Percentiles rank a stretch among this genome's conserved stretches.
Evolutionary conservation across 2,888 invertebrate species (phyloP).

Genomic region (Agonopterix alstromeriana): DNA sequence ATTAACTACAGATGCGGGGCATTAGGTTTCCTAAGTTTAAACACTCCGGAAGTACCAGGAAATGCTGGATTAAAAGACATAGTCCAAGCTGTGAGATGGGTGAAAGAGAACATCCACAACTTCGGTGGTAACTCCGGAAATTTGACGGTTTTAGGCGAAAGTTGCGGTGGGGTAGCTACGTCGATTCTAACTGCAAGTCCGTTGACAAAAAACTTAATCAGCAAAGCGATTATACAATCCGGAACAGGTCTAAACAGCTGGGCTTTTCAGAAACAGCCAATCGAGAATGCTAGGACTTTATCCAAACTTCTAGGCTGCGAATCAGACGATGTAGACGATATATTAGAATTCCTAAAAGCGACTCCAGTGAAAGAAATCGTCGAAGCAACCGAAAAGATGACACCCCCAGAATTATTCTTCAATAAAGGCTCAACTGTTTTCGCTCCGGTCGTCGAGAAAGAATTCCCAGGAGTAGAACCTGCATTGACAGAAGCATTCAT

Average conservation of each 20-base stretch:
- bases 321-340: slow-evolving; percentile 42
- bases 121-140: slow-evolving; percentile 64
- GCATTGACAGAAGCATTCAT: slow-evolving; percentile 49
- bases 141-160: slow-evolving; percentile 59
- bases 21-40: slow-evolving; percentile 57
- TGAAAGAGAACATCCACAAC: slow-evolving; percentile 55
- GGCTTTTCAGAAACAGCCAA: slow-evolving; percentile 41
- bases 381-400: slow-evolving; percentile 33
- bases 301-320: slow-evolving; percentile 51
- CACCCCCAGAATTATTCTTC: slow-evolving; percentile 13
- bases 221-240: slow-evolving; percentile 57
- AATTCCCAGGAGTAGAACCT: slow-evolving; percentile 53
- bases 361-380: slow-evolving; percentile 54
- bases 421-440: slow-evolving; percentile 24
- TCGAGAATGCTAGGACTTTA: slow-evolving; percentile 45
- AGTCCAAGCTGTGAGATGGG: slow-evolving; percentile 55
- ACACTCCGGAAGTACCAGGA: slow-evolving; percentile 64
- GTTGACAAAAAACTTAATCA: slow-evolving; percentile 45
- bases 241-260: slow-evolving; percentile 40
- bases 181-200: slow-evolving; percentile 56
- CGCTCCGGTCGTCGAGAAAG: slow-evolving; percentile 50
- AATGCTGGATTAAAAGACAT: slow-evolving; percentile 65
- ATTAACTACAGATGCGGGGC: slow-evolving; percentile 72
- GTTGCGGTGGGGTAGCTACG: slow-evolving; percentile 44
- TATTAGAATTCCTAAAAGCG: slow-evolving; percentile 49